phyloP scores from a whole-genome alignment of 2,113 vertebrate genomes.

The Spea bombifrons region DNA sequence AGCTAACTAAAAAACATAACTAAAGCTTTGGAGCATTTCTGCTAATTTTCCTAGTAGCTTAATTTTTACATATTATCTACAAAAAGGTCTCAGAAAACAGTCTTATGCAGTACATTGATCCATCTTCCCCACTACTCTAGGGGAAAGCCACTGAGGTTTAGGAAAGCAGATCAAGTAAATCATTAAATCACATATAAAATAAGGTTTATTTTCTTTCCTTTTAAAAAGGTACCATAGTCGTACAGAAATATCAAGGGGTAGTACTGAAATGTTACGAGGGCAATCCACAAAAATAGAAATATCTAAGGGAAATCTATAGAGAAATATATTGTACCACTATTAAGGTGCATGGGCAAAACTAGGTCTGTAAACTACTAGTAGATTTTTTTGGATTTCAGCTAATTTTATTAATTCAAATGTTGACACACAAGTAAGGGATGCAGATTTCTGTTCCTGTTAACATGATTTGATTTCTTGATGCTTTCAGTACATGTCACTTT shows the following conservation, averaged over 20 bases:
- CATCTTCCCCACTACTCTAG: conserved; percentile 68
- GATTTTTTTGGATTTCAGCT: conserved; percentile 71
- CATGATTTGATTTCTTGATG: no score
- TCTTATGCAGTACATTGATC: conserved; percentile 84
- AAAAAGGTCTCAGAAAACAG: conserved; percentile 82
- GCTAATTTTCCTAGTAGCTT: conserved; percentile 82
- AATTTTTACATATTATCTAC: conserved; percentile 85
- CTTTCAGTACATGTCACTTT: no score
- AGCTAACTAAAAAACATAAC: conserved; percentile 62
- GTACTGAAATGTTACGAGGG: conserved; percentile 72
- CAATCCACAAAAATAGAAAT: conserved; percentile 73
- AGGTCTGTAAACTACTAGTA: conserved; percentile 45
- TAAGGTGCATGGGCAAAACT: conserved; percentile 70
- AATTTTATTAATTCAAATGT: conserved; percentile 59
- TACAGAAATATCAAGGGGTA: conserved; percentile 76
- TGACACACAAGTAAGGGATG: no score
- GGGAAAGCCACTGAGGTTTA: conserved; percentile 72
- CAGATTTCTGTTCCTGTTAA: no score
- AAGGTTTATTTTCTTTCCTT: conserved; percentile 67
- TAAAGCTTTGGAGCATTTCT: conserved; percentile 84
- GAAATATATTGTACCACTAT: conserved; percentile 73
- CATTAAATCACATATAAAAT: conserved; percentile 78
- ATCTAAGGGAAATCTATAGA: conserved; percentile 62
- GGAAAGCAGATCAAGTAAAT: conserved; percentile 75
- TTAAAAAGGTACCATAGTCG: conserved; percentile 79